Evolutionary conservation across 2,888 invertebrate species (phyloP).

Genomic region (Apantesis nais): DNA sequence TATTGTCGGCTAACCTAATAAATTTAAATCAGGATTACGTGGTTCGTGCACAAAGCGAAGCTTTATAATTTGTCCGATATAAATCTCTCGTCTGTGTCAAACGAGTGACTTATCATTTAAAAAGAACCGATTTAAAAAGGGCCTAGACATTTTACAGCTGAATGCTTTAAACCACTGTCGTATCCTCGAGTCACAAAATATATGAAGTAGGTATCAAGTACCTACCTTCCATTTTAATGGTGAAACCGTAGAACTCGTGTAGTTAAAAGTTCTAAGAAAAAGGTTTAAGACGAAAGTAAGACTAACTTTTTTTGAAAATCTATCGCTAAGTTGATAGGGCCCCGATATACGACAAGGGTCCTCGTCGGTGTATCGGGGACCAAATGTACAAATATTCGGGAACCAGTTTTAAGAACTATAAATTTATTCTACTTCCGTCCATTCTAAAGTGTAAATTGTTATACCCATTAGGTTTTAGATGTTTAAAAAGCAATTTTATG

Average conservation of each 20-base stretch:
- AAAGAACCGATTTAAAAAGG: constrained; percentile 46
- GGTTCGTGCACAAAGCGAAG: constrained; percentile 77
- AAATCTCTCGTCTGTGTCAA: constrained; percentile 73
- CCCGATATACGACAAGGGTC: not conserved
- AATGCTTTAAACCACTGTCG: constrained; percentile 15
- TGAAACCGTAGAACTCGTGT: not conserved
- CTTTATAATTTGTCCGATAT: constrained; percentile 81
- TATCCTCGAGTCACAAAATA: constrained; percentile 5
- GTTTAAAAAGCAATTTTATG: constrained; percentile 75
- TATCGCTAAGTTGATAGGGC: constrained; percentile 1
- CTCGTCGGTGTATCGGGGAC: constrained; percentile 11
- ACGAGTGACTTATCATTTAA: constrained; percentile 62
- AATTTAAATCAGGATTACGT: constrained; percentile 83
- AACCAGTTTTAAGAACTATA: constrained; percentile 60
- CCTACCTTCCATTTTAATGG: not conserved
- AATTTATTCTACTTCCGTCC: constrained; percentile 68
- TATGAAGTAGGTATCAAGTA: constrained; percentile 7
- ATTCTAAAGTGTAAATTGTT: constrained; percentile 73
- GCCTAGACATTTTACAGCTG: constrained; percentile 32
- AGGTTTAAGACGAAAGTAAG: not conserved
- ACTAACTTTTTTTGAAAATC: not conserved
- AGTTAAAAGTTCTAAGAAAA: not conserved
- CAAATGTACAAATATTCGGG: constrained; percentile 30
- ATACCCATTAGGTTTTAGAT: constrained; percentile 66
- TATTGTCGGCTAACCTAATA: constrained; percentile 81